These are phyloP conservation scores for Lymantria monacha DNA, from an alignment of 2,888 invertebrate genomes.

Conservation along the genomic window DNA sequence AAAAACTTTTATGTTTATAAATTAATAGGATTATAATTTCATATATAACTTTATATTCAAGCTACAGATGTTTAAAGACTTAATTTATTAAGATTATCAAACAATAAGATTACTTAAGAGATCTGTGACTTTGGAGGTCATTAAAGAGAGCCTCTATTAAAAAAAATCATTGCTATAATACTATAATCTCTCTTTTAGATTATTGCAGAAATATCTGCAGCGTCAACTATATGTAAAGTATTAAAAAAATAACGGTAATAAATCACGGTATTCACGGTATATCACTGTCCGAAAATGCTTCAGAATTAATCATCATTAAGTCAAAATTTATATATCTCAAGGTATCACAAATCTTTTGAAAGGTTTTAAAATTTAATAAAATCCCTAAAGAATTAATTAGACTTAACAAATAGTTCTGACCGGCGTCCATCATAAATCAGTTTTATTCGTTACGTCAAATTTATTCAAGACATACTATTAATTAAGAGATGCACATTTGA, in stretches of 20 bases:
- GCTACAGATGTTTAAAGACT: too few relatives aligned
- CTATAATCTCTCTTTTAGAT: neutral
- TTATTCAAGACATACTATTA: neutral
- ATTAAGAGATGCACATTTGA: neutral
- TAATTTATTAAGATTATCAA: too few relatives aligned
- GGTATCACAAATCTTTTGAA: neutral
- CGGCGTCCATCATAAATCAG: conserved; percentile 20
- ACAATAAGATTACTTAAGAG: too few relatives aligned
- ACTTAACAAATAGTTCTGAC: conserved; percentile 16
- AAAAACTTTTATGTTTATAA: too few relatives aligned
- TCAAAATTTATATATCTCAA: neutral
- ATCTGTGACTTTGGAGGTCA: too few relatives aligned
- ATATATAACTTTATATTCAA: too few relatives aligned
- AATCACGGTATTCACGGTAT: neutral
- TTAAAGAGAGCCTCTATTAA: too few relatives aligned
- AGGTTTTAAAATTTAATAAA: neutral
- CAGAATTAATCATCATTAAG: neutral
- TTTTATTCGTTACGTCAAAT: conserved; percentile 3
- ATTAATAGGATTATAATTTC: too few relatives aligned
- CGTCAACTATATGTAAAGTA: neutral
- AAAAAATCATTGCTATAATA: too few relatives aligned
- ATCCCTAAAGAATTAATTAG: conserved; percentile 1
- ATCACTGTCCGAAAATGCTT: neutral
- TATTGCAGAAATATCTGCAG: neutral
- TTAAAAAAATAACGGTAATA: neutral